Base-by-base conservation (phyloP, 2,113 vertebrate species). In the Carollia perspicillata region DNA sequence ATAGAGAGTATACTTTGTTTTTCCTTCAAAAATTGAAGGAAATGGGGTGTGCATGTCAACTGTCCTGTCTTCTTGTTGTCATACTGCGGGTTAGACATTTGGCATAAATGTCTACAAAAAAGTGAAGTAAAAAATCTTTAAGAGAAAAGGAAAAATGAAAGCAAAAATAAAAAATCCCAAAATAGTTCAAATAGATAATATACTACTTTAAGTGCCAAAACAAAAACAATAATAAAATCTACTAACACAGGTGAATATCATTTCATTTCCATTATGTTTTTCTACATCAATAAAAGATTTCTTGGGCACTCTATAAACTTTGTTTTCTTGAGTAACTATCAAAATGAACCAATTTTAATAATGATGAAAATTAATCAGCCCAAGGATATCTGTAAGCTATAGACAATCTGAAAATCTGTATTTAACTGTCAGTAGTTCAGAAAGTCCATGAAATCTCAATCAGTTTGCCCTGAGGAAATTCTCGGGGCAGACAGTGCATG, bases 31-130 rank as follows among this genome's bases (percentile, higher is more conserved):
- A 65, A 30, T 17, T 53, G 30, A 90, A 66, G 7, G 51, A 23
- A 75, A 75, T 0, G 58, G 14, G 20, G n/a, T 72, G 55, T 85
- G n/a, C 8, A n/a, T 88, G 65, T 35, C 28, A 55, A 17, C 0
- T 93, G 44, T 16, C n/a, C 28, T 30, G 22, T n/a, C 53, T 26
- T 84, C 69, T 78, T 37, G 13, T 72, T 71, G 4, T 55, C 66
- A 75, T 22, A 71, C 0, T 30, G 66, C 2, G 75, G 63, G 47
- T 37, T 63, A 84, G 30, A 60, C 8, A 71, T 68, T 87, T 94
- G 90, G 26, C 51, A 89, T 37, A 75, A 71, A 37, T 8, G 58
- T 49, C 84, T 63, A n/a, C 55, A 83, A 97, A 96, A 96, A 96
- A 42, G 17, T 78, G 33, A 81, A 33, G 58, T 40, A 0, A 93